Conservation (phyloP, 2,888 invertebrate species). For the Pseudococcus viburni region DNA sequence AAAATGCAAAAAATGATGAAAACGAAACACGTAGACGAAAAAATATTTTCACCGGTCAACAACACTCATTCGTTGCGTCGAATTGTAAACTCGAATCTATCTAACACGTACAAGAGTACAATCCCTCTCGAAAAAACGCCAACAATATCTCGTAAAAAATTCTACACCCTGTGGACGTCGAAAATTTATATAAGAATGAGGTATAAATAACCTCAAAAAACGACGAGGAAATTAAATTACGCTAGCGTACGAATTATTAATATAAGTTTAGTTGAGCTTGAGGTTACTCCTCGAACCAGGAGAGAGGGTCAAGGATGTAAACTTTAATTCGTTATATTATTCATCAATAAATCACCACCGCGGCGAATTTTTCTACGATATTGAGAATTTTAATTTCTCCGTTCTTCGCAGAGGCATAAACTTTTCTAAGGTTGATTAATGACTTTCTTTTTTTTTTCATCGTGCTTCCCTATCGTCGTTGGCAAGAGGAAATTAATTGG, state of each 20-base stretch:
- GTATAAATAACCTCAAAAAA: constrained; percentile 7
- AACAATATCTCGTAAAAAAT: constrained; percentile 27
- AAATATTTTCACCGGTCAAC: constrained; percentile 44
- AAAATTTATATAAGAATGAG: constrained; percentile 12
- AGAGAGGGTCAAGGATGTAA: constrained; percentile 31
- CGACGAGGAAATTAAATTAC: constrained; percentile 40
- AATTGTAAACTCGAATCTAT: neutral
- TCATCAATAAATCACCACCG: constrained; percentile 38
- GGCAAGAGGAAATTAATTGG: constrained; percentile 28
- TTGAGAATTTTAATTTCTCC: constrained; percentile 25
- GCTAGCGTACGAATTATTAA: constrained; percentile 50
- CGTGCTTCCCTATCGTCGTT: neutral
- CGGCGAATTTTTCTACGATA: constrained; percentile 9
- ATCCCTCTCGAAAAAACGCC: neutral
- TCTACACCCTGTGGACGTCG: constrained; percentile 10
- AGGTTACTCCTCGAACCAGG: too few species aligned
- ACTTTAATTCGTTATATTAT: neutral
- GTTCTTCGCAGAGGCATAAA: neutral
- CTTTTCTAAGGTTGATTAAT: neutral
- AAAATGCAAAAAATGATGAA: constrained; percentile 39
- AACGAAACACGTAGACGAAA: neutral
- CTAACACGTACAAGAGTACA: neutral
- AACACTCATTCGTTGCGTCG: constrained; percentile 37
- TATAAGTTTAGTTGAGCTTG: neutral
- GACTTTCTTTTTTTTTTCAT: neutral